Base-by-base conservation (phyloP, 2,888 invertebrate genomes). In the Heterodera filipjevi region DNA sequence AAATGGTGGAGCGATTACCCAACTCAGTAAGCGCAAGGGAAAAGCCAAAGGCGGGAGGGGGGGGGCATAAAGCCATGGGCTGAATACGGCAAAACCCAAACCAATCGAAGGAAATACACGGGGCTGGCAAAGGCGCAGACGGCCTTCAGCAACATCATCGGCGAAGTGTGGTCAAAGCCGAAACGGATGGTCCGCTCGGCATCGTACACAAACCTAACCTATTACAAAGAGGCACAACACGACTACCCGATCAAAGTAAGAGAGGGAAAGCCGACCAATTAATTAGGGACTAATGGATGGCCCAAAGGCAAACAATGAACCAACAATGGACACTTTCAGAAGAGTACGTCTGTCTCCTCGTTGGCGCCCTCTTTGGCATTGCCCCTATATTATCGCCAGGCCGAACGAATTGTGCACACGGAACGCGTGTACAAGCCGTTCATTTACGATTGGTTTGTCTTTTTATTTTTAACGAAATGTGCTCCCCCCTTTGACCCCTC, bases 151-250 rank as follows among this genome's bases (percentile, higher is more conserved):
- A 84, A 84, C 72, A 82, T 84, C 72, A 83, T 89, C 70, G 79
- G 79, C 71, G 85, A 84, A 77, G 85, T 87, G 32, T 89, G 87
- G 86, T 83, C 79, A 70, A 86, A 87, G 79, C 85, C 89, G 64
- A 87, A 87, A 76, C 81, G 86, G 35, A 78, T 88, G 49, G 87
- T 84, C 27, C 84, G 87, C 46, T 84, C 85, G n/a, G 89, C 89
- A 19, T 87, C 87, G 19, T 86, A 83, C 84, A 87, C 87, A 30
- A 89, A 89, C 77, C 78, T 89, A 80, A 89, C 89, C 59, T 89
- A 87, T 79, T 81, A 87, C 78, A 82, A 82, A 72, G 87, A 86
- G 77, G 79, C 83, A 5, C 77, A 80, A 44, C 83, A 80, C 80
- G 82, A 82, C 59, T 77, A 83, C 35, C 83, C 83, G 8, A 83